Percentiles rank a stretch among this genome's conserved stretches.
phyloP scores from a whole-genome alignment of 2,113 vertebrate genomes.

The Neogale vison region DNA sequence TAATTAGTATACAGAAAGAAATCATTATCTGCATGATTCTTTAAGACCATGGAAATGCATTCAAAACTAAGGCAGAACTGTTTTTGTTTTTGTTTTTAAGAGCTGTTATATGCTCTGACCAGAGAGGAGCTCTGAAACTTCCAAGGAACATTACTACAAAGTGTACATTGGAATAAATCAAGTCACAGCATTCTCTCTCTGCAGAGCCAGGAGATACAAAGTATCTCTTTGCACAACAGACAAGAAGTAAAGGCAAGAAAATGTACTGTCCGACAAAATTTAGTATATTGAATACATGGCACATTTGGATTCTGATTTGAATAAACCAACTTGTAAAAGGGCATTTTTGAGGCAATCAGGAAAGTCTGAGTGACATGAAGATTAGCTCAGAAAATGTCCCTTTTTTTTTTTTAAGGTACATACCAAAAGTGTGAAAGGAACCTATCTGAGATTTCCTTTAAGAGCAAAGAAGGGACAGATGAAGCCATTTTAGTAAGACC shows the following conservation, averaged over 20 bases:
- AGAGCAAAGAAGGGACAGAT: not conserved
- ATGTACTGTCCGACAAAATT: not conserved
- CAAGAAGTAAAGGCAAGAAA: slow-evolving; percentile 68
- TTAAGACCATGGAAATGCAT: slow-evolving; percentile 20
- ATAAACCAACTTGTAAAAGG: not conserved
- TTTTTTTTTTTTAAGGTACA: not conserved
- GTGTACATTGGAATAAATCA: not conserved
- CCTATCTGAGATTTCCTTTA: not conserved
- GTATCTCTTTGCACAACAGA: not conserved
- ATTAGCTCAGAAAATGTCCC: not conserved
- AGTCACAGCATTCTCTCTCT: not conserved
- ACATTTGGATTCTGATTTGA: not conserved
- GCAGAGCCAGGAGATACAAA: not conserved
- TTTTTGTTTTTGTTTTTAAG: not conserved
- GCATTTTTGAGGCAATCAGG: not conserved
- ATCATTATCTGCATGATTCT: not conserved
- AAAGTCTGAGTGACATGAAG: not conserved
- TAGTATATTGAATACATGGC: not conserved
- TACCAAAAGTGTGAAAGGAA: not conserved
- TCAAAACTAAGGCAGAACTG: not conserved
- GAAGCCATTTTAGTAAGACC: not conserved
- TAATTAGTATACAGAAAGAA: not conserved
- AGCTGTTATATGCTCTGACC: not conserved
- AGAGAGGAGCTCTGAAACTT: not conserved
- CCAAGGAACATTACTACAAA: not conserved